Conservation (phyloP, 2,113 vertebrate genomes). For the Syrmaticus mikado region DNA sequence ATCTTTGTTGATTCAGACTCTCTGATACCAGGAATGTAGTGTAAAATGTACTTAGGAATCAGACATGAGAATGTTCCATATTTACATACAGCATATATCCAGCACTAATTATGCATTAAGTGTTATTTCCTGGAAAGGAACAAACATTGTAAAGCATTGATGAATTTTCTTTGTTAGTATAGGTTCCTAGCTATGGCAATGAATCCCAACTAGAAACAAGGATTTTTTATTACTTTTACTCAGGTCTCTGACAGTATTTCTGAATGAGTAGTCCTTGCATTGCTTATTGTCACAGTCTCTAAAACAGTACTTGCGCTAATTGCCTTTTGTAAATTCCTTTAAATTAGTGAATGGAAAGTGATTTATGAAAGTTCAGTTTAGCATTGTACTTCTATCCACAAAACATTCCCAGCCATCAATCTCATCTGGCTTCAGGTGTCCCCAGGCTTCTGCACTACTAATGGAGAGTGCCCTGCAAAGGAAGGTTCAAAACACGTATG, state of each 20-base stretch:
- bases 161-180: not conserved
- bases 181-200: not conserved
- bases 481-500: not conserved
- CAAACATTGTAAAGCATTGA: accelerated
- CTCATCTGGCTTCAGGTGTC: not conserved
- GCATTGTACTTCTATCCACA: not conserved
- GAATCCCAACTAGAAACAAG: not conserved
- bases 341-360: not conserved
- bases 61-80: not conserved
- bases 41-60: not conserved
- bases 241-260: not conserved
- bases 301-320: not conserved
- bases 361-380: not conserved
- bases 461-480: not conserved
- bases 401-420: not conserved
- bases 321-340: not conserved
- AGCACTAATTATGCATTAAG: not conserved
- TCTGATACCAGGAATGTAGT: not conserved
- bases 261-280: not conserved
- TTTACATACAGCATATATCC: not conserved
- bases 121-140: not conserved
- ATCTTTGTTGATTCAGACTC: not conserved
- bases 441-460: not conserved
- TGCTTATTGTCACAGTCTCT: not conserved
- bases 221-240: not conserved